Percentiles rank a stretch among this genome's conserved stretches.
These are phyloP conservation scores for Archips xylosteana DNA, from an alignment of 2,888 invertebrate genomes.

Conservation along the genomic window DNA sequence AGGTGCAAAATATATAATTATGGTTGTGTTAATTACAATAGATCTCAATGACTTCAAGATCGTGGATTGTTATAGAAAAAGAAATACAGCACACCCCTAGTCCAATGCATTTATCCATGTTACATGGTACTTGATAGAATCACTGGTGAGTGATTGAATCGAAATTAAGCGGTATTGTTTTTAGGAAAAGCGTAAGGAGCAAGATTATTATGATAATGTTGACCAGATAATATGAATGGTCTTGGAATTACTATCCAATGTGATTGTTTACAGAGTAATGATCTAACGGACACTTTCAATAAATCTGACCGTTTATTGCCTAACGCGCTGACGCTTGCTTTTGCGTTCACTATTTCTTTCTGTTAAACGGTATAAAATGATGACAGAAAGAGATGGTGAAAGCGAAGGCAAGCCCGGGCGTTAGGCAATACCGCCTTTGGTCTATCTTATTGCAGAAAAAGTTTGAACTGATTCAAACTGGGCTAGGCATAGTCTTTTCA, in stretches of 20 bases:
- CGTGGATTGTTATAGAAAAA: slow-evolving; percentile 29
- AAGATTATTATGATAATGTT: slow-evolving; percentile 21
- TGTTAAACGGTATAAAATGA: too few relatives aligned
- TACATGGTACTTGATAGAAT: slow-evolving; percentile 18
- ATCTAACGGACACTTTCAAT: slow-evolving; percentile 13
- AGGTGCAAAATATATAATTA: slow-evolving; percentile 37
- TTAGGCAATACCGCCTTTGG: not conserved
- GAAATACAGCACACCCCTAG: slow-evolving; percentile 30
- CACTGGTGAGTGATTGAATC: not conserved
- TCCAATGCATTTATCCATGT: slow-evolving; percentile 40
- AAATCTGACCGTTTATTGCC: too few relatives aligned
- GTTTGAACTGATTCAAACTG: not conserved
- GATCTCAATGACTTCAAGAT: slow-evolving; percentile 41
- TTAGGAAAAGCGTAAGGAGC: slow-evolving; percentile 27
- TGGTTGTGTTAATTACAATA: slow-evolving; percentile 38
- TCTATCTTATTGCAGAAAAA: not conserved
- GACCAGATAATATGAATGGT: slow-evolving; percentile 14
- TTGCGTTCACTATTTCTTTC: too few relatives aligned
- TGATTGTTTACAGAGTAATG: slow-evolving; percentile 29
- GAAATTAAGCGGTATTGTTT: slow-evolving; percentile 18
- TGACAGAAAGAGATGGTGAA: too few relatives aligned
- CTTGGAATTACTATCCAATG: slow-evolving; percentile 20
- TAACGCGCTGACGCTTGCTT: too few relatives aligned
- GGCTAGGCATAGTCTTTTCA: not conserved
- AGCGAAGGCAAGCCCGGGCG: too few relatives aligned